phyloP scores from a whole-genome alignment of 2,888 invertebrate species.

The Pyrrhosoma nymphula region DNA sequence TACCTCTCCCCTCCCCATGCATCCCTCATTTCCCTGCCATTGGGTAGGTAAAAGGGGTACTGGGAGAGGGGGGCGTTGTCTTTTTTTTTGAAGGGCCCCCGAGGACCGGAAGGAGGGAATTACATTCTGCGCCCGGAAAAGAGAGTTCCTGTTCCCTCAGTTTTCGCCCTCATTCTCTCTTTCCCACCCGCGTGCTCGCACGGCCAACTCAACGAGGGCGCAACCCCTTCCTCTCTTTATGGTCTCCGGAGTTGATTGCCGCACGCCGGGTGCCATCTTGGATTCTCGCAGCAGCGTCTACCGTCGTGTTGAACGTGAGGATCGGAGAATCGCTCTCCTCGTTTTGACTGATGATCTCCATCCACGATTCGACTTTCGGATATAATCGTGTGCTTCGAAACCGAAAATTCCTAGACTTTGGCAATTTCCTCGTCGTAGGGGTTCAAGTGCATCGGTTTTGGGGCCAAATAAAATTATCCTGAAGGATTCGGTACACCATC shows the following conservation, averaged over 20 bases:
- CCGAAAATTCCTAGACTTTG: too few relatives aligned
- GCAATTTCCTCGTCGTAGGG: too few relatives aligned
- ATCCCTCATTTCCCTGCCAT: conserved; percentile 44
- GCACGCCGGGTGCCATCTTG: conserved; percentile 52
- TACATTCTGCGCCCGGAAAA: conserved; percentile 40
- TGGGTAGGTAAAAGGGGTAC: conserved; percentile 10
- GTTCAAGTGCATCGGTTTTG: too few relatives aligned
- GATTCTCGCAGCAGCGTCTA: not conserved
- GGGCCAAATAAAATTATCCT: too few relatives aligned
- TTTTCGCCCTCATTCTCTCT: not conserved
- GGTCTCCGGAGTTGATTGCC: not conserved
- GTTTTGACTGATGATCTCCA: not conserved
- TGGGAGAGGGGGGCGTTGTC: not conserved
- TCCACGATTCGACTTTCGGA: not conserved
- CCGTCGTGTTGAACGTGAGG: not conserved
- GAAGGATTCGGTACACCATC: too few relatives aligned
- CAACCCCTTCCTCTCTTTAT: not conserved
- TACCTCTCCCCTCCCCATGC: not conserved
- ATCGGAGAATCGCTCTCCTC: not conserved
- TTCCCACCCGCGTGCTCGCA: not conserved
- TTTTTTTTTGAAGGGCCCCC: conserved; percentile 18
- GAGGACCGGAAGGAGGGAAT: conserved; percentile 60
- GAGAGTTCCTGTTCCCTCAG: conserved; percentile 12
- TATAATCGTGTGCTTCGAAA: too few relatives aligned
- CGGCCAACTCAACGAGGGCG: not conserved